Base-by-base conservation (phyloP, 2,888 invertebrate species). In the Tinea pellionella region DNA sequence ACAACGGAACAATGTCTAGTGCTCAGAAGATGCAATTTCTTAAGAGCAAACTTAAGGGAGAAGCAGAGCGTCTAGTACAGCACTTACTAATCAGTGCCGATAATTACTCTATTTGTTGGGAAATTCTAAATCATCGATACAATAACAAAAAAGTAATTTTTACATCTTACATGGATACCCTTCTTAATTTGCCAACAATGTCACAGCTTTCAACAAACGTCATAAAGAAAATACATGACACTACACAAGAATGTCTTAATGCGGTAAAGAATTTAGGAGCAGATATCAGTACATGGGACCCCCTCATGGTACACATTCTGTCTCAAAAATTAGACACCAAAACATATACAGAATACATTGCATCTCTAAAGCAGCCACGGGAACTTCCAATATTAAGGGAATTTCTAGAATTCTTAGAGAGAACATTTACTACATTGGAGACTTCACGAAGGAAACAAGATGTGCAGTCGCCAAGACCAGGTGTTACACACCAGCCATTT, bases 11-110 rank as follows among this genome's bases (percentile, higher is more conserved):
- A 0, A 29, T 67, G 11, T 58, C 59, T 11, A 64, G 62, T 0
- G 62, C 66, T 0, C 68, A 67, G 56, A 68, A 67, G 53, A 66
- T 68, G 65, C 64, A 64, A 16, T 63, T 62, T 61, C 60, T 67
- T 0, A 67, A 66, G 42, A 29, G 60, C 2, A 65, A 63, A 51
- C 37, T 66, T 2, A 51, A 56, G 24, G 65, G 65, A 0, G 67
- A 67, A 59, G 64, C 66, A n/a, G 67, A 66, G 43, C 60, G 55
- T 41, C 55, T 68, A 6, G 63, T 68, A 4, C 65, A 65, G 19
- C 66, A 68, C 63, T 59, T 66, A 1, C 16, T n/a, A 13, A n/a
- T n/a, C 15, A 65, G 62, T 53, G 43, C 65, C 1, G 64, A 64
- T 4, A 67, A 65, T 56, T 65, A 67, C 32, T 0, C 24, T 0